A percentile compares a stretch with the other conserved stretches of the same genome.
Evolutionary conservation across 64 coral and sea anemone species (phyloP).

Genomic region (Pocillopora verrucosa): DNA sequence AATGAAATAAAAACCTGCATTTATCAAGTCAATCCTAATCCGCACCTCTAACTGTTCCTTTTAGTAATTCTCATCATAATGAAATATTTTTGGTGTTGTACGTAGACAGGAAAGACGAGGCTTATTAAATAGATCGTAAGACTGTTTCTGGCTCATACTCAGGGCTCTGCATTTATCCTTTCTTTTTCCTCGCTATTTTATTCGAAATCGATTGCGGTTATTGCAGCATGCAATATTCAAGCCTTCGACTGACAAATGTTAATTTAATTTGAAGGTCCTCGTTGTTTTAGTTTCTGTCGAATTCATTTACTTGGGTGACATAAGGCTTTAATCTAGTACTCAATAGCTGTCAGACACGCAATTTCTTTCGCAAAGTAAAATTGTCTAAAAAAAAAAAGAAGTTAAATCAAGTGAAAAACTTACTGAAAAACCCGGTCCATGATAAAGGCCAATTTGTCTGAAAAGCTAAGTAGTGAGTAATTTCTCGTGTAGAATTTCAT

Average conservation of each 20-base stretch:
- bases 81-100: neutral
- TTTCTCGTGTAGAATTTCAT: constrained; percentile 42
- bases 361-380: neutral
- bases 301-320: constrained; percentile 16
- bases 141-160: neutral
- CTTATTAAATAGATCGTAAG: neutral
- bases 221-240: constrained; percentile 33
- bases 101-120: neutral
- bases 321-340: constrained; percentile 30
- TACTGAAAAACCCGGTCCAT: neutral
- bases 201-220: constrained; percentile 25
- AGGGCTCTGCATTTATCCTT: neutral
- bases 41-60: constrained; percentile 21
- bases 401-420: neutral
- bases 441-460: neutral
- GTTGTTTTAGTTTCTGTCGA: constrained; percentile 40
- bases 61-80: constrained; percentile 28
- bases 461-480: constrained; percentile 21
- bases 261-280: constrained; percentile 31
- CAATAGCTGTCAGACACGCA: constrained; percentile 8
- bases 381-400: neutral
- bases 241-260: neutral
- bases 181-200: neutral
- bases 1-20: neutral
- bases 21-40: neutral